phyloP scores from a whole-genome alignment of 2,113 vertebrate genomes.

The Gymnobelideus leadbeateri region DNA sequence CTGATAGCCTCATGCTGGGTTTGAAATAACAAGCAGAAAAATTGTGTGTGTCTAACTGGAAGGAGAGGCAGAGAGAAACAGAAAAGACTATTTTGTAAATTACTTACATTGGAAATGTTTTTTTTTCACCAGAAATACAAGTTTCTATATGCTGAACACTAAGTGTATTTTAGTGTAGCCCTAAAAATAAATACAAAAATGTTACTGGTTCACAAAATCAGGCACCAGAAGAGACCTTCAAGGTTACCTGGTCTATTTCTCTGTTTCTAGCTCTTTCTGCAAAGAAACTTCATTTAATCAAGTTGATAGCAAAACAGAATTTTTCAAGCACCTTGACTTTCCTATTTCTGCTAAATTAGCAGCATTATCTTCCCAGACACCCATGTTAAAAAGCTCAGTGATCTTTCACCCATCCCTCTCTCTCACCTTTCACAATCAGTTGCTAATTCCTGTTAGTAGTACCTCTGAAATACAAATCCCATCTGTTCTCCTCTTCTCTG shows the following conservation, averaged over 20 bases:
- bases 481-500: background rate
- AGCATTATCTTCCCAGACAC: background rate
- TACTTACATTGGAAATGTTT: background rate
- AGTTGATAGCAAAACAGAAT: background rate
- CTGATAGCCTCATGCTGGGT: background rate
- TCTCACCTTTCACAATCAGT: background rate
- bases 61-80: too few relatives aligned
- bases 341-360: background rate
- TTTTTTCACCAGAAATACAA: background rate
- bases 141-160: background rate
- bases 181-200: background rate
- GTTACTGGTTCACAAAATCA: background rate
- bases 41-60: accelerated
- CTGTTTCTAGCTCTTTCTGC: background rate
- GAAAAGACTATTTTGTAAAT: background rate
- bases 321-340: background rate
- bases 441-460: background rate
- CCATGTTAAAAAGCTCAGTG: background rate
- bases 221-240: background rate
- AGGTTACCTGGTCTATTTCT: background rate
- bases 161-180: background rate
- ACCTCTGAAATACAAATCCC: background rate
- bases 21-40: background rate
- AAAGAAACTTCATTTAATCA: background rate
- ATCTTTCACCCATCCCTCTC: background rate